Base-by-base conservation (phyloP, 2,797 vertebrate species). In the Chloroceryle amazona region DNA sequence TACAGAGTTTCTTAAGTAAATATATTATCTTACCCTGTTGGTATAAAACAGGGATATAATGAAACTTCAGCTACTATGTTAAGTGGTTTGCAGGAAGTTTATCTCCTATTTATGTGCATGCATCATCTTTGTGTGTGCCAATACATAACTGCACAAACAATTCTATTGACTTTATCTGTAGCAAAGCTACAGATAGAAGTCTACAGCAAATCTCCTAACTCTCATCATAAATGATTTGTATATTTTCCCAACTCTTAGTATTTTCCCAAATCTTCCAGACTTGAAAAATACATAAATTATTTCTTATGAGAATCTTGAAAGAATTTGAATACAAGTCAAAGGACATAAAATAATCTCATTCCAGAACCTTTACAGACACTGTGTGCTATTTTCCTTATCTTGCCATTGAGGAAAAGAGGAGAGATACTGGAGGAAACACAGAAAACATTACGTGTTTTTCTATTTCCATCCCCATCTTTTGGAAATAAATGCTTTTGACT, bases 61-160 rank as follows among this genome's bases (percentile, higher is more conserved):
- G 39, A 81, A 95, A 92, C 46, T 75, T 67, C 76, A 95, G 62
- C 49, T 81, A 61, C 49, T 61, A n/a, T n/a, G 46, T 83, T 54
- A 86, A 92, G 37, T 57, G 28, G 11, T 57, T 72, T 57, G 39
- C 39, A 87, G 37, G 76, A 8, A 73, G 47, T 83, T 85, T 29
- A 35, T 88, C 71, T 87, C 71, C 29, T 58, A 66, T 80, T 94
- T 80, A 82, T 9, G 3, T 60, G 54, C 31, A 60, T 66, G 14
- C 29, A 55, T 62, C 61, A 88, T 63, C 55, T 86, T 73, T 74
- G 47, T 52, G 35, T 58, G 37, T 80, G 55, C 47, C 63, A 67
- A 89, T 88, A 42, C 11, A 90, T 52, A 91, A 55, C 52, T 63
- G 67, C 62, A 87, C 72, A 66, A 75, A 91, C 28, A 86, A 76